A percentile compares a stretch with the other conserved stretches of the same genome.
Conservation (phyloP, 2,113 vertebrate genomes). For the Scolopax mira region DNA sequence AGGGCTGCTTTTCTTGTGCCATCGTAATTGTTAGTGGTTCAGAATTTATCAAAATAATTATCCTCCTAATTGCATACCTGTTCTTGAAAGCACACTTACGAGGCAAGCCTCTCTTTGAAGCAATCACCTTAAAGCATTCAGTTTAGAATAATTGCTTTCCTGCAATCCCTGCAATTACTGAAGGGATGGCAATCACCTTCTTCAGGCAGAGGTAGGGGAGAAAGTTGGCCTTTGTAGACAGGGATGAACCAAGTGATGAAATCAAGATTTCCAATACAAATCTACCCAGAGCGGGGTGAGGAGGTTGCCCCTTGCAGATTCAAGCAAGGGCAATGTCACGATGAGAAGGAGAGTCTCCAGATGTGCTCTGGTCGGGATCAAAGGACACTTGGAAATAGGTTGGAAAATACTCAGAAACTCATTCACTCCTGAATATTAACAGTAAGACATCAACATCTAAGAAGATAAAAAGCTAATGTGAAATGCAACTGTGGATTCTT, state of each 20-base stretch:
- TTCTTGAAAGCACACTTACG: slow-evolving; percentile 11
- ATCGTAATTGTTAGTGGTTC: neutral
- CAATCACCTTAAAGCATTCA: slow-evolving; percentile 14
- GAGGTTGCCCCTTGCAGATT: neutral
- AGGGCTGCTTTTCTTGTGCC: slow-evolving; percentile 1
- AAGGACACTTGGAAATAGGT: neutral
- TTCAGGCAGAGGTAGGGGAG: neutral
- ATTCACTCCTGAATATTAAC: neutral
- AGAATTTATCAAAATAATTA: slow-evolving; percentile 51
- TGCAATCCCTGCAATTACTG: neutral
- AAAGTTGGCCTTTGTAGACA: neutral
- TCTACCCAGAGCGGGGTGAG: neutral
- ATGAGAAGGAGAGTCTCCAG: neutral
- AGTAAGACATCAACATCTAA: neutral
- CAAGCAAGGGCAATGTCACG: neutral
- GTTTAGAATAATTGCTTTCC: slow-evolving; percentile 42
- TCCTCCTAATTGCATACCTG: slow-evolving; percentile 30
- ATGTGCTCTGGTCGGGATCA: neutral
- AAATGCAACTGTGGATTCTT: neutral
- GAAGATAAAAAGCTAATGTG: neutral
- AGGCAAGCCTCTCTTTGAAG: slow-evolving; percentile 18
- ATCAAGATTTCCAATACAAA: neutral
- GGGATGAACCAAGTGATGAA: neutral
- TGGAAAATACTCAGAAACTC: neutral
- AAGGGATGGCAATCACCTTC: neutral